phyloP scores from a whole-genome alignment of 2,113 vertebrate species.

The Athene cunicularia region DNA sequence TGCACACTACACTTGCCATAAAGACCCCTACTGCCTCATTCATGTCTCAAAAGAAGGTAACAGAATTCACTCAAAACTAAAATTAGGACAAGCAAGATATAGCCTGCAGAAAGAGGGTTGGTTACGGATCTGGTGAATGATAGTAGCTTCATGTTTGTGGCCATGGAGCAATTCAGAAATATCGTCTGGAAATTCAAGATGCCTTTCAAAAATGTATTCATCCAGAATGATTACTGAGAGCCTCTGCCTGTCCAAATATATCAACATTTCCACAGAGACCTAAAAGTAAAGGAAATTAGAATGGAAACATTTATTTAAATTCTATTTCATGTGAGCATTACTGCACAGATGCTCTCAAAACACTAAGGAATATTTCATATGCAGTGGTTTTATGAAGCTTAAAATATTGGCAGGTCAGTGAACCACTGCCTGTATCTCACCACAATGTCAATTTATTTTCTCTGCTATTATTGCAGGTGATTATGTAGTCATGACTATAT shows the following conservation, averaged over 20 bases:
- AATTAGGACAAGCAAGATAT: background rate
- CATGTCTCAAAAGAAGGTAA: background rate
- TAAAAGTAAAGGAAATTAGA: background rate
- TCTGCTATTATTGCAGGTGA: slow-evolving; percentile 81
- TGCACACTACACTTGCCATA: background rate
- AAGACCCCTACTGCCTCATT: background rate
- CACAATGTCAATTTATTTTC: background rate
- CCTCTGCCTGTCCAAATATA: background rate
- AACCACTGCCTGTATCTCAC: background rate
- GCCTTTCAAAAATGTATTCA: background rate
- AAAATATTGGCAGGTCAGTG: background rate
- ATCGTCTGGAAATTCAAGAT: background rate
- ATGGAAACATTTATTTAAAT: background rate
- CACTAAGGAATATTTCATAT: background rate
- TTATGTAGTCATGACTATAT: slow-evolving; percentile 96
- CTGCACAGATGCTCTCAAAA: background rate
- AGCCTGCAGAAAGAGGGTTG: background rate
- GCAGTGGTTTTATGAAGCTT: background rate
- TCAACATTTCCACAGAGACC: background rate
- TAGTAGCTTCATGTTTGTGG: background rate
- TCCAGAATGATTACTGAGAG: background rate
- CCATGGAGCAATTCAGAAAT: background rate
- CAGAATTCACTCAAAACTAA: background rate
- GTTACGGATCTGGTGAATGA: background rate
- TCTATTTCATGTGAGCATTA: background rate